phyloP scores from a whole-genome alignment of 2,113 vertebrate species.

The Colius striatus region DNA sequence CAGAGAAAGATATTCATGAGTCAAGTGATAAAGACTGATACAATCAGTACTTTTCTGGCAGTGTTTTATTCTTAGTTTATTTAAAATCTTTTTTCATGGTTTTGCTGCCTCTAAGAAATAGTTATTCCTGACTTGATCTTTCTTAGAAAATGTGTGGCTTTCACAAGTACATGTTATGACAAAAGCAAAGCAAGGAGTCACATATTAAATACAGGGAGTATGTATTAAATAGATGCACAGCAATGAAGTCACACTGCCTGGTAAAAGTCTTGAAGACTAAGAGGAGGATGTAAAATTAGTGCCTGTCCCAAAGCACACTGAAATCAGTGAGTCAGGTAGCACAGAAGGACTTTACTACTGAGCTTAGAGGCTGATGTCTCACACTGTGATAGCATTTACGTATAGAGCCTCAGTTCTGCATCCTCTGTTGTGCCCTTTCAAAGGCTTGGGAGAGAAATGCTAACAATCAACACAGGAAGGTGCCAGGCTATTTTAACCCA shows the following conservation, averaged over 20 bases:
- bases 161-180: neutral
- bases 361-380: neutral
- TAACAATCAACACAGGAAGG: neutral
- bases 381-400: neutral
- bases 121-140: neutral
- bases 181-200: neutral
- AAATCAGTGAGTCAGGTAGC: neutral
- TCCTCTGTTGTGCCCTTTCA: neutral
- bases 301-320: neutral
- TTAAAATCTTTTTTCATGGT: neutral
- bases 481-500: neutral
- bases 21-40: neutral
- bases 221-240: neutral
- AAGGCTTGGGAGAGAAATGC: neutral
- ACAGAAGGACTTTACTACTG: neutral
- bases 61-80: neutral
- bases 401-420: neutral
- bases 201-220: neutral
- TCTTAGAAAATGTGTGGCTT: neutral
- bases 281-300: neutral
- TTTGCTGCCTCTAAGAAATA: neutral
- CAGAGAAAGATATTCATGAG: neutral
- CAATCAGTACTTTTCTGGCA: neutral
- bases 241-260: neutral
- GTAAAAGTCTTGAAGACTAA: neutral